These are phyloP conservation scores for Gymnocypris eckloni DNA, from an alignment of 2,797 vertebrate species.

Conservation along the genomic window DNA sequence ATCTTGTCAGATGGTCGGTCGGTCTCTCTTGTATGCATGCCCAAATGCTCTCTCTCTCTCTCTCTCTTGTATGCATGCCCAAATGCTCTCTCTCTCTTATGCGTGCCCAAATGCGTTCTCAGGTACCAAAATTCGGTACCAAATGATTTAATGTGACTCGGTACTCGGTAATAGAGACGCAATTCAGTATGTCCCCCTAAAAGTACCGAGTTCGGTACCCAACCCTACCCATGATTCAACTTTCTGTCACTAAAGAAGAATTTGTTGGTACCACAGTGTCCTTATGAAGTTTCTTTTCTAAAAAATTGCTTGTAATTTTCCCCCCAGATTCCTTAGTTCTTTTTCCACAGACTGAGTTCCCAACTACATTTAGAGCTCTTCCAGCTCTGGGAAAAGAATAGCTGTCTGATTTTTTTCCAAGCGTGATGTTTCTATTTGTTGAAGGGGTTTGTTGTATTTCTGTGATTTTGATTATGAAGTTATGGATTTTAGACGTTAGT, in stretches of 20 bases:
- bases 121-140: no score
- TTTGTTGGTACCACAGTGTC: neutral
- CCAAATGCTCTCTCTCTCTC: no score
- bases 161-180: no score
- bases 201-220: no score
- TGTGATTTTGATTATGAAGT: constrained; percentile 28
- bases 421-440: constrained; percentile 39
- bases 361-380: constrained; percentile 21
- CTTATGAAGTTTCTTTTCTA: neutral
- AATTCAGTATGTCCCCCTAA: no score
- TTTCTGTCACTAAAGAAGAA: constrained; percentile 18
- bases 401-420: constrained; percentile 28
- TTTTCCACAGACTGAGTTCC: constrained; percentile 35
- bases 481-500: constrained; percentile 8
- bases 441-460: constrained; percentile 45
- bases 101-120: no score
- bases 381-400: constrained; percentile 24
- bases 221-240: neutral
- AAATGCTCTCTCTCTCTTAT: no score
- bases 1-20: no score
- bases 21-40: no score
- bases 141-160: no score
- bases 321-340: neutral
- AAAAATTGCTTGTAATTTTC: neutral
- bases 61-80: no score